Evolutionary conservation across 2,888 invertebrate species (phyloP).

Genomic region (Choreutis nemorana): DNA sequence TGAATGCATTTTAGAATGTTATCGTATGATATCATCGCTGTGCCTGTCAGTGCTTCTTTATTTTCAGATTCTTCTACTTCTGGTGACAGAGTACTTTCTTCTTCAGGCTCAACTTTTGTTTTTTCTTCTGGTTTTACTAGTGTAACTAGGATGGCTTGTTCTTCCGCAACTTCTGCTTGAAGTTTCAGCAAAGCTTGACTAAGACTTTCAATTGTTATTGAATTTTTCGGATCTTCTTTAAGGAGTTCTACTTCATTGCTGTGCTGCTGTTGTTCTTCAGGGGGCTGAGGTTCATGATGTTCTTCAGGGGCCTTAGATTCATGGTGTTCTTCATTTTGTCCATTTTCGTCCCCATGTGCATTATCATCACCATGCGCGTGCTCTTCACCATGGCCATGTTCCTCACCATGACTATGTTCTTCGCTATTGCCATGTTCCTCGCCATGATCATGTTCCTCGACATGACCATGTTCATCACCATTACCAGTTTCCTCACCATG

Average conservation of each 20-base stretch:
- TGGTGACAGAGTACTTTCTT: constrained; percentile 3
- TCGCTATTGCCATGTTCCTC: not conserved
- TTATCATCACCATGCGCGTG: not conserved
- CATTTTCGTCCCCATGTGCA: constrained; percentile 6
- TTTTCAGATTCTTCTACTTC: constrained; percentile 4
- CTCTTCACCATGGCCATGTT: not conserved
- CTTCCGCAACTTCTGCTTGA: too few species aligned
- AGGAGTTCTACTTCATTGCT: too few species aligned
- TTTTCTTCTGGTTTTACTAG: constrained; percentile 7
- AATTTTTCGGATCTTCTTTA: too few species aligned
- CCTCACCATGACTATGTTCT: not conserved
- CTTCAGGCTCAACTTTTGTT: constrained; percentile 8
- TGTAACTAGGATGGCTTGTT: too few species aligned
- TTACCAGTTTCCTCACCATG: not conserved
- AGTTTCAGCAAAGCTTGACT: too few species aligned
- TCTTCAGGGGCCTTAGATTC: constrained; percentile 9
- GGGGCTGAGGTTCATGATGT: constrained; percentile 9
- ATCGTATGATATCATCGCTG: constrained; percentile 23
- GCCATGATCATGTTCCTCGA: not conserved
- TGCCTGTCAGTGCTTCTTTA: constrained; percentile 9
- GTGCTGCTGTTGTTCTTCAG: constrained; percentile 6
- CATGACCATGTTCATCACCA: not conserved
- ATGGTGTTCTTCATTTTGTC: constrained; percentile 6
- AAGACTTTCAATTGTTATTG: too few species aligned
- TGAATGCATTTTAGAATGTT: constrained; percentile 43